These are phyloP conservation scores for Phania funesta DNA, from an alignment of 2,888 invertebrate genomes.

Conservation along the genomic window DNA sequence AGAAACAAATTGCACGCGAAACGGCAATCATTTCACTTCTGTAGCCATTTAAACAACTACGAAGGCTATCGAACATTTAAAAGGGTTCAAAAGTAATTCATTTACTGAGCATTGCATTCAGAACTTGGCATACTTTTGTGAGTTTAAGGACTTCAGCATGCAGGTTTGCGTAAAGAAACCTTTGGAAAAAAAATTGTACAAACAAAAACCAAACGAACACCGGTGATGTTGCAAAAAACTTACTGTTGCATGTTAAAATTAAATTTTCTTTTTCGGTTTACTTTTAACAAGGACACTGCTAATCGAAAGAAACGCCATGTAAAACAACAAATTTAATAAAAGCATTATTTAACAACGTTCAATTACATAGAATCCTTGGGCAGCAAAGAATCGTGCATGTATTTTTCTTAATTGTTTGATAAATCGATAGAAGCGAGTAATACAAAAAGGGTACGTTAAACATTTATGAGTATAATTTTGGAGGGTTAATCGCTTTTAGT, in stretches of 20 bases:
- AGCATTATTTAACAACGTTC: too few species aligned
- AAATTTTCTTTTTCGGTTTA: not conserved
- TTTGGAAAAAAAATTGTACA: not conserved
- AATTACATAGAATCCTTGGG: too few species aligned
- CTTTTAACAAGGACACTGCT: not conserved
- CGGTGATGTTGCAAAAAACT: constrained; percentile 6
- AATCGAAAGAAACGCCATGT: not conserved
- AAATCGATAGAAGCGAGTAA: too few species aligned
- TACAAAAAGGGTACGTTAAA: too few species aligned
- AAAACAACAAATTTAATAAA: too few species aligned
- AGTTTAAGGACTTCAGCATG: constrained; percentile 42
- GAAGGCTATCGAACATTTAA: not conserved
- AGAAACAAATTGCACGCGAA: constrained; percentile 41
- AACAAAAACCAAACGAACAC: not conserved
- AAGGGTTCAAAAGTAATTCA: constrained; percentile 17
- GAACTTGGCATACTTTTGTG: constrained; percentile 8
- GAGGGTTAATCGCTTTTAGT: too few species aligned
- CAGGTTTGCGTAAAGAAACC: constrained; percentile 23
- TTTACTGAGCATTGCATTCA: not conserved
- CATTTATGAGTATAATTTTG: too few species aligned
- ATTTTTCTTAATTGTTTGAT: too few species aligned
- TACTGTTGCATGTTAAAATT: constrained; percentile 48
- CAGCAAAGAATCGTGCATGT: too few species aligned
- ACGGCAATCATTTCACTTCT: constrained; percentile 44
- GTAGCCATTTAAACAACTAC: not conserved